Evolutionary conservation across 2,113 vertebrate genomes (phyloP).

Genomic region (Sphaerodactylus townsendi): DNA sequence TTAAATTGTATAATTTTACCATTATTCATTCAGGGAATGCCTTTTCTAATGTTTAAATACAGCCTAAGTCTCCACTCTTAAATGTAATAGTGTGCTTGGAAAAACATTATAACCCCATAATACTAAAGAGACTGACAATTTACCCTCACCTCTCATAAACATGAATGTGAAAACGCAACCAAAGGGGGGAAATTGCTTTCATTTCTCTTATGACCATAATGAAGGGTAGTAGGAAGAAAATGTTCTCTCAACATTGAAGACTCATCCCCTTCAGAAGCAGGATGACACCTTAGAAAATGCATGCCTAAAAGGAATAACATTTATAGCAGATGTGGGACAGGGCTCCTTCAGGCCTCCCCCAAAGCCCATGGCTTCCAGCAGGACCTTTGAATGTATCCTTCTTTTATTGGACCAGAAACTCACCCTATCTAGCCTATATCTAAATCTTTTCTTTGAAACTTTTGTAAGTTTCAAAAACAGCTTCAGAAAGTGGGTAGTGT

Average conservation of each 20-base stretch:
- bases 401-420: not conserved
- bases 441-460: not conserved
- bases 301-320: not conserved
- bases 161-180: not conserved
- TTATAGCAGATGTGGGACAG: not conserved
- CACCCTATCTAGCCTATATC: not conserved
- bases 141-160: slow-evolving; percentile 5
- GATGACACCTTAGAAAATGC: not conserved
- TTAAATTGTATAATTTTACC: not conserved
- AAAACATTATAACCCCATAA: not conserved
- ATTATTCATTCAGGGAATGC: slow-evolving; percentile 3
- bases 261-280: not conserved
- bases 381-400: too few relatives aligned
- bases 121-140: not conserved
- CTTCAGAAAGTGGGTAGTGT: not conserved
- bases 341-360: not conserved
- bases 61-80: not conserved
- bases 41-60: slow-evolving; percentile 13
- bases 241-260: not conserved
- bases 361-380: not conserved
- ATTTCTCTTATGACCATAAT: not conserved
- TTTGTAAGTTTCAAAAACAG: not conserved
- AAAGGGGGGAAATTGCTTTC: not conserved
- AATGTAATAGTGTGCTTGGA: not conserved
- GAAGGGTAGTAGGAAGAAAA: not conserved